phyloP scores from a whole-genome alignment of 2,113 vertebrate genomes.

The Oreochromis spilurus region DNA sequence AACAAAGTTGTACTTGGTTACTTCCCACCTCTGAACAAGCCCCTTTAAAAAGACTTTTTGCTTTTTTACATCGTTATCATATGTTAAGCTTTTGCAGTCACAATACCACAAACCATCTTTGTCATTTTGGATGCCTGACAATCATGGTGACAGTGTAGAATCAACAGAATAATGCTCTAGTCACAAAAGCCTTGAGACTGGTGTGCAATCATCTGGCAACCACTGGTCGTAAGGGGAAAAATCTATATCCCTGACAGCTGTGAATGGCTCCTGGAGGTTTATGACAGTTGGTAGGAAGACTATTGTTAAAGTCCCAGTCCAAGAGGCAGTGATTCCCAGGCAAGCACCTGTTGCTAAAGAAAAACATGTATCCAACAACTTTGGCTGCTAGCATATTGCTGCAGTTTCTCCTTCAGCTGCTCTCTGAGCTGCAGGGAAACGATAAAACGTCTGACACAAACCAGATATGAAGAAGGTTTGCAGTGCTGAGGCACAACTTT shows the following conservation, averaged over 20 bases:
- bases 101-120: not conserved
- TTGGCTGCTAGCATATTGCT: not conserved
- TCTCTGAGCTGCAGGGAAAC: not conserved
- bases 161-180: not conserved
- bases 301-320: not conserved
- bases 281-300: not conserved
- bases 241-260: fast-evolving
- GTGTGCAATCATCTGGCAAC: not conserved
- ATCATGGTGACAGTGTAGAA: not conserved
- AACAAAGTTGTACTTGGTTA: not conserved
- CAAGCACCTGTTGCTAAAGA: not conserved
- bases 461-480: not conserved
- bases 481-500: not conserved
- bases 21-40: not conserved
- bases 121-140: not conserved
- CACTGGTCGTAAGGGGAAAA: not conserved
- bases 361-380: not conserved
- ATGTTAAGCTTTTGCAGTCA: not conserved
- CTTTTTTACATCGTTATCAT: not conserved
- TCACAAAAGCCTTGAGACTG: not conserved
- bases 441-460: not conserved
- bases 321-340: not conserved
- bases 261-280: not conserved
- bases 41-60: not conserved
- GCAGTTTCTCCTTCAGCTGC: not conserved